Conservation (phyloP, 2,797 vertebrate genomes). For the Cetoscarus ocellatus region DNA sequence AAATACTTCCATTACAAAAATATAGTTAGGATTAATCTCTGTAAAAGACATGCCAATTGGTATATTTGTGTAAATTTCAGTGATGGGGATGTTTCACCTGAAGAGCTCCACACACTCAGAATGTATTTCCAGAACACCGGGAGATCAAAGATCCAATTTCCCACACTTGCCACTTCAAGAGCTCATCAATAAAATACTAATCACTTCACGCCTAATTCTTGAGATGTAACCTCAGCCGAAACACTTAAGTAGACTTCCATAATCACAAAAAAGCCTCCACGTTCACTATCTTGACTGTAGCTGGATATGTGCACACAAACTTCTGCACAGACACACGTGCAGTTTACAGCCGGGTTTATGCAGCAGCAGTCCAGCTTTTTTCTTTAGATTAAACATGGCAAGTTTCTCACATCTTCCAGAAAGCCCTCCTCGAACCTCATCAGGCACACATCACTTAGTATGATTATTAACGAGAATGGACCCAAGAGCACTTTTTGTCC, state of each 20-base stretch:
- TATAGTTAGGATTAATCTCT: conserved; percentile 90
- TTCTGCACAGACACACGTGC: conserved; percentile 10
- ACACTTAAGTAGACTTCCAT: conserved; percentile 78
- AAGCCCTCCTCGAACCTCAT: conserved; percentile 43
- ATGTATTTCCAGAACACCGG: conserved; percentile 83
- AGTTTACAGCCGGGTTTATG: conserved; percentile 60
- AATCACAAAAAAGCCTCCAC: conserved; percentile 65
- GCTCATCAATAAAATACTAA: conserved; percentile 89
- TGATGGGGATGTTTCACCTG: conserved; percentile 71
- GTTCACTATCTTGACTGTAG: conserved; percentile 56
- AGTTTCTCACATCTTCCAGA: conserved; percentile 40
- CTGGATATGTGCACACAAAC: conserved; percentile 50
- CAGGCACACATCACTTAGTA: conserved; percentile 38
- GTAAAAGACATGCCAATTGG: conserved; percentile 44
- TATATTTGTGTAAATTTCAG: conserved; percentile 15
- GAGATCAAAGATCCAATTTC: conserved; percentile 89
- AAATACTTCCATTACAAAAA: conserved; percentile 99
- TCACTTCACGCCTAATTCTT: conserved; percentile 82
- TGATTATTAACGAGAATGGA: conserved; percentile 33
- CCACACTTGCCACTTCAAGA: conserved; percentile 86
- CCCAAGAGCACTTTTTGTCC: conserved; percentile 28
- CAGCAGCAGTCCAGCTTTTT: conserved; percentile 46
- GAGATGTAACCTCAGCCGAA: conserved; percentile 65
- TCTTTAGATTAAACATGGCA: conserved; percentile 28
- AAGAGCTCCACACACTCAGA: conserved; percentile 79